Conservation (phyloP, 2,797 vertebrate species). For the Pangasius larnaudii region DNA sequence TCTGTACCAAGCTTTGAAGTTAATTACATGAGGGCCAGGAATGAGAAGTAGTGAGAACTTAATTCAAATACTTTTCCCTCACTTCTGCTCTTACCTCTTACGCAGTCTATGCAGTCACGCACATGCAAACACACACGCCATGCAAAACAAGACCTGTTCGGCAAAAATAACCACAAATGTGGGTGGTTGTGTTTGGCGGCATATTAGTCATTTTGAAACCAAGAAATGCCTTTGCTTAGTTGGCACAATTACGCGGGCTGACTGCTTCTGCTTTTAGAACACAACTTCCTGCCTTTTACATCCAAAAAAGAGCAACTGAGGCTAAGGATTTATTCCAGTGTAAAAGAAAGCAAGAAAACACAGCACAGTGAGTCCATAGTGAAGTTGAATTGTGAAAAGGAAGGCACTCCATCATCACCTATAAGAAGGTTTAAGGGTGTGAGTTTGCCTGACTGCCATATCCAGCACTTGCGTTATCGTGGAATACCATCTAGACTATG, state of each 20-base stretch:
- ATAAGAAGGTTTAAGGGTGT: neutral
- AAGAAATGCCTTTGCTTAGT: conserved; percentile 37
- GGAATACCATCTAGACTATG: neutral
- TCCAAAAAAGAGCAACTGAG: conserved; percentile 9
- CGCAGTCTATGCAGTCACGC: neutral
- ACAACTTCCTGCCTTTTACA: conserved; percentile 27
- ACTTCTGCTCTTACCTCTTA: neutral
- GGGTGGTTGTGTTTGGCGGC: conserved; percentile 41
- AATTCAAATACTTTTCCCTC: neutral
- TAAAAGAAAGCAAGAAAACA: conserved; percentile 22
- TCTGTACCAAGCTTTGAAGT: neutral
- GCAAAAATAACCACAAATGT: conserved; percentile 47
- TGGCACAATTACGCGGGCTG: conserved; percentile 25
- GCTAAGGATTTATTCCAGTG: conserved; percentile 23
- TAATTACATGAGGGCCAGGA: neutral
- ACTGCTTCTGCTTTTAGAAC: conserved; percentile 38
- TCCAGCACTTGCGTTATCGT: neutral
- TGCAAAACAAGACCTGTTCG: conserved; percentile 31
- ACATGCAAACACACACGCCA: conserved; percentile 18
- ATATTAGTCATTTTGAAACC: conserved; percentile 40
- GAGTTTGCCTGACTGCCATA: neutral
- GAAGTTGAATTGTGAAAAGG: neutral
- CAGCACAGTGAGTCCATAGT: too few species aligned
- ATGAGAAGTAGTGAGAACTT: conserved; percentile 3
- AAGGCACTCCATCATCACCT: neutral